Evolutionary conservation across 2,113 vertebrate genomes (phyloP), one percentile per base, ranked within the genome.

Genomic region (Entosphenus tridentatus): DNA sequence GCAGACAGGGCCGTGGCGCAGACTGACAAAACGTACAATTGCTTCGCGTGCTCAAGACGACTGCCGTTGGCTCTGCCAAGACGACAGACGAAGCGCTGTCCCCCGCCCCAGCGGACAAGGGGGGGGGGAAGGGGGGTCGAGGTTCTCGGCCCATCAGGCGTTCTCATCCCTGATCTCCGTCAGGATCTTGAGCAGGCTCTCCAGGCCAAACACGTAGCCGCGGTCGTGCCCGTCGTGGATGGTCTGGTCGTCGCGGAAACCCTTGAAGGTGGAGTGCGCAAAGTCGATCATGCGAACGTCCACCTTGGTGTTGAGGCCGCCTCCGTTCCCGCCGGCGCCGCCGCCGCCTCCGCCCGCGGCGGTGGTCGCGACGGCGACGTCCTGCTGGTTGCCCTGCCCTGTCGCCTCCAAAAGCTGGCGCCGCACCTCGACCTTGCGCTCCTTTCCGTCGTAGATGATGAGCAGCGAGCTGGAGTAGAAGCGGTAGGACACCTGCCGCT

Each of bases 391-490:
- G 8, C 21, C 62, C 21, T 65, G 62, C n/a, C n/a, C n/a, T n/a
- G 62, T 65, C n/a, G 62, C 62, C 10, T 65, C 62, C 62, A 21
- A 65, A 65, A 65, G 62, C n/a, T 18, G n/a, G n/a, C 62, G 62
- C n/a, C 62, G 62, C 9, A 21, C 8, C 21, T 65, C 62, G 21
- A 65, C 62, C 62, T 65, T 65, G 62, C 1, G 69, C 71, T 81
- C 79, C 72, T 79, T 79, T 1, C 82, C 83, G 0, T 84, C 83
- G 0, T 85, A 85, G 68, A 81, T 81, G 74, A 84, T 78, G 74
- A 84, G 82, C 8, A 83, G 81, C 0, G 83, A 85, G 76, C 83
- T 84, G 73, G 83, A 85, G 73, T 83, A 85, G 78, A 85, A 85
- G 12, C 83, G 76, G 72, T 82, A 84, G 2, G 83, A 82, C 57